Evolutionary conservation across 2,113 vertebrate species (phyloP).

Genomic region (Anarhynchus alexandrinus): DNA sequence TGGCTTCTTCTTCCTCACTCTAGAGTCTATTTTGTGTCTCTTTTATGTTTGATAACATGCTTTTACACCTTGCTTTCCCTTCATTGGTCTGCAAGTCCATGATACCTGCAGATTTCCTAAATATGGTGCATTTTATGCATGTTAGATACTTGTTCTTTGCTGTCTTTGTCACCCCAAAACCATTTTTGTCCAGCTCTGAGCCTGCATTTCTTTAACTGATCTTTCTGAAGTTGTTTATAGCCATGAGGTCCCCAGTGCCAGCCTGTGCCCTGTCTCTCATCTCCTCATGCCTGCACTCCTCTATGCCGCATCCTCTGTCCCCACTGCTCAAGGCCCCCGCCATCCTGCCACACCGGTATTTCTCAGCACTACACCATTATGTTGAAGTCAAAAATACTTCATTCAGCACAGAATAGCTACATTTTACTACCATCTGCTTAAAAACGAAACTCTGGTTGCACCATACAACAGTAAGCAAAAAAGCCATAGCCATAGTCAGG

Average conservation of each 20-base stretch:
- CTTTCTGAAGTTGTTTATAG: background rate
- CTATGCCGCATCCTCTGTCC: accelerated
- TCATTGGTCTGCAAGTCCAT: background rate
- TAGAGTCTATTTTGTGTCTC: too few relatives aligned
- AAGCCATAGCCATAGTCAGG: accelerated
- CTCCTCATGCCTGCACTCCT: background rate
- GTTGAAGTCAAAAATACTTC: too few relatives aligned
- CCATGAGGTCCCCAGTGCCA: background rate
- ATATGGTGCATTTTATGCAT: background rate
- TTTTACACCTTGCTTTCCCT: background rate
- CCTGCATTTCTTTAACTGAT: background rate
- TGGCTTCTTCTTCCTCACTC: background rate
- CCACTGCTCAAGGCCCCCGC: background rate
- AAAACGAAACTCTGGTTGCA: background rate
- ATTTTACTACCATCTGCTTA: background rate
- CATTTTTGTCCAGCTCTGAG: background rate
- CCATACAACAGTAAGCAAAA: accelerated
- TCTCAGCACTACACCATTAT: accelerated
- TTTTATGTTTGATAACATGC: background rate
- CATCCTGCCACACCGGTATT: accelerated
- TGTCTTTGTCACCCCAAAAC: background rate
- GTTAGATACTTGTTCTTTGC: background rate
- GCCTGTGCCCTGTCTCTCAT: background rate
- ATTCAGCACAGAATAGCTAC: background rate
- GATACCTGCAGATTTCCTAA: background rate